phyloP scores from a whole-genome alignment of 2,888 invertebrate species.

The Xanthia togata region DNA sequence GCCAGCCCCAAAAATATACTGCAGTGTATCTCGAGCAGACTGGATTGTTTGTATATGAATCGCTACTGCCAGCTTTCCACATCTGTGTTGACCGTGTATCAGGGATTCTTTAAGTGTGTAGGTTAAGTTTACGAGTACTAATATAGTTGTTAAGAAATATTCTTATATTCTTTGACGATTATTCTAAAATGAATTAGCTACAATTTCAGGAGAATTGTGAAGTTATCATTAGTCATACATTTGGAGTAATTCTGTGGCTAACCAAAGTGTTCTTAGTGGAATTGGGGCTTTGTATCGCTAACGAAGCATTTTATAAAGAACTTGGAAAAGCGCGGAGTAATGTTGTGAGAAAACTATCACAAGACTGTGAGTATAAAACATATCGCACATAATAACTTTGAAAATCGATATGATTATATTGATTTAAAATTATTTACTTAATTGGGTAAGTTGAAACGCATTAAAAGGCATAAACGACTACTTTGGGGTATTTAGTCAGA shows the following conservation, averaged over 20 bases:
- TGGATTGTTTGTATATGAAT: too few relatives aligned
- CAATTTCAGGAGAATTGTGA: slow-evolving; percentile 24
- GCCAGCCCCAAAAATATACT: too few relatives aligned
- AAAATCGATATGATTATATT: not conserved
- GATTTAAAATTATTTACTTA: not conserved
- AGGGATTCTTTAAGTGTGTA: too few relatives aligned
- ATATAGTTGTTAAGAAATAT: too few relatives aligned
- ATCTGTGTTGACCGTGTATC: too few relatives aligned
- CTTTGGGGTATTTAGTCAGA: not conserved
- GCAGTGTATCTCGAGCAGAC: too few relatives aligned
- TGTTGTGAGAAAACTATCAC: slow-evolving; percentile 33
- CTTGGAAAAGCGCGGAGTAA: slow-evolving; percentile 25
- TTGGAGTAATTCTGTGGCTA: slow-evolving; percentile 47
- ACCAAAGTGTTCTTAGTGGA: slow-evolving; percentile 42
- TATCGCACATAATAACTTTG: too few relatives aligned
- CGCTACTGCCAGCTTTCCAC: too few relatives aligned
- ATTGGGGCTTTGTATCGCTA: slow-evolving; percentile 41
- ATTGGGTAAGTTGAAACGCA: too few relatives aligned
- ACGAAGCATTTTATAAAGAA: slow-evolving; percentile 49
- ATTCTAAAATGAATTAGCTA: not conserved
- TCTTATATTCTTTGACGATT: not conserved
- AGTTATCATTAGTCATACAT: slow-evolving; percentile 21
- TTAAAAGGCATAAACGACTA: not conserved
- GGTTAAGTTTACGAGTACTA: too few relatives aligned
- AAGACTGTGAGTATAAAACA: slow-evolving; percentile 46